Base-by-base conservation (phyloP, 1,140 invertebrate genomes). In the Eriocheir sinensis region DNA sequence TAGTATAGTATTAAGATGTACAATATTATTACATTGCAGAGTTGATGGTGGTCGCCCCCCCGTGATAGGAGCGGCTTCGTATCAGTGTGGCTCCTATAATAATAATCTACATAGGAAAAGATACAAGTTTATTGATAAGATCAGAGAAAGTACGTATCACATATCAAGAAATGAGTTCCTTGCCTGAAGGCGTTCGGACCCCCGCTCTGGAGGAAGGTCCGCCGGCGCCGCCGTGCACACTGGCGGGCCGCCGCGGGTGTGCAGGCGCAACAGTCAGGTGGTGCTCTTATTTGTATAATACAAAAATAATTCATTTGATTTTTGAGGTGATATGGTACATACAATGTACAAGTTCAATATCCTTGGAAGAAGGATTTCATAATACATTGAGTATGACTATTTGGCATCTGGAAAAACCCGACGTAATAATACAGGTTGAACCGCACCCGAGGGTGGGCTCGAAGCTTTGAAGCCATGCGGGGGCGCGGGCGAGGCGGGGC, bases 301-400 rank as follows among this genome's bases (percentile, higher is more conserved):
- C 60, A 95, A 95, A 95, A 95, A 95, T 95, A 95, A 91, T 81
- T 94, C 83, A 92, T 95, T 95, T 95, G 94, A 93, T 95, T 95
- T 95, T 95, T 95, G 94, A 92, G 91, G 91, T 93, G 94, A 95
- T 95, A 93, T 93, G 94, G 91, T 95, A 95, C 94, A 95, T 95
- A 93, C 91, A 95, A 95, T 95, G 94, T 95, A 95, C 94, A 95
- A 95, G 89, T 95, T 94, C 32, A 91, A 86, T 91, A 94, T 94
- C 94, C 94, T 91, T 91, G 83, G 79, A 83, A 91, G 89, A 94
- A 94, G 94, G 94, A 94, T 94, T 91, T 72, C 15, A 91, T 72
- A 92, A 83, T 86, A 91, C 86, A 91, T 72, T 91, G 38, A 92
- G 60, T 91, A 91, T 79, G 94, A 83, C 85, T 86, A 94, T 94